These are phyloP conservation scores for Lydus trimaculatus DNA, from an alignment of 2,888 invertebrate species.

Conservation along the genomic window DNA sequence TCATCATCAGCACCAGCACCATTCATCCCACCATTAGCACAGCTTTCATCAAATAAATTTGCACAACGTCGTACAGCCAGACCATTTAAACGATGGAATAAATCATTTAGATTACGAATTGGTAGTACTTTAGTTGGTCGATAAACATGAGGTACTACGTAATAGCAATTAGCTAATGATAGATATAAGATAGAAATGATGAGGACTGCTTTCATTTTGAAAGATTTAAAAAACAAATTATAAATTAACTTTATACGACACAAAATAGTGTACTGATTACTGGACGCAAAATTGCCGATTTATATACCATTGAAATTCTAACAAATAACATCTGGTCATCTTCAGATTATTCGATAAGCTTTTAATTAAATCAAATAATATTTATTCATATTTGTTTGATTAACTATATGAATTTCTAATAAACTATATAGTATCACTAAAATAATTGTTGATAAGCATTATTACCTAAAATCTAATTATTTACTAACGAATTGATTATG, in stretches of 20 bases:
- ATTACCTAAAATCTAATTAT: background rate
- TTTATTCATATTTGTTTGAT: background rate
- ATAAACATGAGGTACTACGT: conserved; percentile 10
- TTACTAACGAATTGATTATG: too few species aligned
- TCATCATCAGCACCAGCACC: conserved; percentile 58
- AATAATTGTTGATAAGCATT: background rate
- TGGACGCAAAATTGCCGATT: background rate
- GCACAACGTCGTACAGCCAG: conserved; percentile 42
- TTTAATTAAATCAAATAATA: conserved; percentile 1
- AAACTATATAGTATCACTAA: background rate
- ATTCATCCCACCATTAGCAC: conserved; percentile 61
- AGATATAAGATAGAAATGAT: conserved; percentile 6
- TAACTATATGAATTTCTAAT: background rate
- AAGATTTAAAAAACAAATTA: background rate
- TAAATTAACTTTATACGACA: background rate
- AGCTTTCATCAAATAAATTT: conserved; percentile 65
- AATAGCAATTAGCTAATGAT: conserved; percentile 19
- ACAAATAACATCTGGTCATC: background rate
- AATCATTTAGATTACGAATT: conserved; percentile 21
- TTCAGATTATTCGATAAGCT: conserved; percentile 2
- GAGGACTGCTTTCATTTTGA: conserved; percentile 18
- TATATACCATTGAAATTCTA: background rate
- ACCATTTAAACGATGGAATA: conserved; percentile 31
- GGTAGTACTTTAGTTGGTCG: conserved; percentile 12
- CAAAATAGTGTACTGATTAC: background rate